Evolutionary conservation across 1,140 invertebrate species (phyloP).

Genomic region (Megathymus violae): DNA sequence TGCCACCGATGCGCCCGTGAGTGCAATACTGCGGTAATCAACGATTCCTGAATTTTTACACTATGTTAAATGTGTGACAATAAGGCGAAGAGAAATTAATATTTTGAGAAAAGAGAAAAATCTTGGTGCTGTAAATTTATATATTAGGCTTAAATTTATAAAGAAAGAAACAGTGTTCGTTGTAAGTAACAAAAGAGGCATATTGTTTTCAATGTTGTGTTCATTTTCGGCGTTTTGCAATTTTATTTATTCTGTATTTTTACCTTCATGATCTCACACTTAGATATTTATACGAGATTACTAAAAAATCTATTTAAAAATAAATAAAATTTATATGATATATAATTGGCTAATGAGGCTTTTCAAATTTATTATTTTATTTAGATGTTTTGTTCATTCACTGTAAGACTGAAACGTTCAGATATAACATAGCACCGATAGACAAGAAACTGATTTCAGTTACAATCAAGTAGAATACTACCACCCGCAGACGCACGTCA

Average conservation of each 20-base stretch:
- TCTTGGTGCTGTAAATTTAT: conserved; percentile 84
- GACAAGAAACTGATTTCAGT: conserved; percentile 43
- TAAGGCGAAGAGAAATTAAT: conserved; percentile 81
- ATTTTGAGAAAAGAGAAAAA: conserved; percentile 83
- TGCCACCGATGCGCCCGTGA: no score
- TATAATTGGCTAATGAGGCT: conserved; percentile 82
- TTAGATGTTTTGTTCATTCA: conserved; percentile 71
- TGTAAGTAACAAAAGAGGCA: conserved; percentile 79
- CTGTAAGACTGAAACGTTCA: conserved; percentile 75
- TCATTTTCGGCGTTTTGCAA: conserved; percentile 80
- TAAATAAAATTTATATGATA: conserved; percentile 76
- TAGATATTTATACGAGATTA: conserved; percentile 83
- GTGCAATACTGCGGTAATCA: conserved; percentile 80
- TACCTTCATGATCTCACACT: conserved; percentile 81
- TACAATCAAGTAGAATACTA: conserved; percentile 40
- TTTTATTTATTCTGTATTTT: conserved; percentile 79
- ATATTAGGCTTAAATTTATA: conserved; percentile 83
- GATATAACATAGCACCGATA: conserved; percentile 73
- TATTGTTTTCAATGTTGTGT: conserved; percentile 80
- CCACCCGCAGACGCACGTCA: conserved; percentile 67
- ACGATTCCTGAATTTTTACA: conserved; percentile 78
- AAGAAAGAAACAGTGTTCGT: conserved; percentile 78
- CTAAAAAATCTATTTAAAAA: conserved; percentile 78
- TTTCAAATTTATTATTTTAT: conserved; percentile 72
- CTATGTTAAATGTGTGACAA: conserved; percentile 82